phyloP scores from a whole-genome alignment of 2,113 vertebrate genomes.

The Jacana jacana region DNA sequence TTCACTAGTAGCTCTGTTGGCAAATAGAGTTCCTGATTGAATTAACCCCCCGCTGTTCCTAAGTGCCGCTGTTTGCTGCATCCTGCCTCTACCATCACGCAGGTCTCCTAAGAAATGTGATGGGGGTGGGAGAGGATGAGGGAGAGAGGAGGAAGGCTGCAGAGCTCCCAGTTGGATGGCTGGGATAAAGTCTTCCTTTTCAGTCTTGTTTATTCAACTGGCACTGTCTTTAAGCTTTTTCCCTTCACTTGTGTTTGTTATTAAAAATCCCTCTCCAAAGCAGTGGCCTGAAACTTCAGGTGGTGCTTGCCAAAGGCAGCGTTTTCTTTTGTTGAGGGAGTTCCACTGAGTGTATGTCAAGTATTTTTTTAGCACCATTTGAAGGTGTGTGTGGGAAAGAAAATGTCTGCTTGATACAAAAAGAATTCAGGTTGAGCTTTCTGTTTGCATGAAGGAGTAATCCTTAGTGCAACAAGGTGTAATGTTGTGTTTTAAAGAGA shows the following conservation, averaged over 20 bases:
- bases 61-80: background rate
- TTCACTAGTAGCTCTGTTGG: background rate
- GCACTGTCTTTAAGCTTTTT: background rate
- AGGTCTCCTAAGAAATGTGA: background rate
- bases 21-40: background rate
- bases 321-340: background rate
- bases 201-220: background rate
- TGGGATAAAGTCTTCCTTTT: background rate
- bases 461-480: background rate
- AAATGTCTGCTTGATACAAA: background rate
- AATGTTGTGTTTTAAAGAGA: background rate
- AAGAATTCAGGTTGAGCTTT: background rate
- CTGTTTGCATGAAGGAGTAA: background rate
- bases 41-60: background rate
- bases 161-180: accelerated
- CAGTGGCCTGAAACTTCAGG: background rate
- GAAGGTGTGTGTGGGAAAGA: background rate
- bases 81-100: background rate
- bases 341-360: background rate
- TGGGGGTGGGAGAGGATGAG: background rate
- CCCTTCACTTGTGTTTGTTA: background rate
- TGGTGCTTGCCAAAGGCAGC: background rate
- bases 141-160: background rate
- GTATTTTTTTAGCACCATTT: background rate
- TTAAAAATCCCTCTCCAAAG: background rate